Evolutionary conservation across 2,888 invertebrate species (phyloP), one percentile per base, ranked within the genome.

Genomic region (Parnassius glacialis): DNA sequence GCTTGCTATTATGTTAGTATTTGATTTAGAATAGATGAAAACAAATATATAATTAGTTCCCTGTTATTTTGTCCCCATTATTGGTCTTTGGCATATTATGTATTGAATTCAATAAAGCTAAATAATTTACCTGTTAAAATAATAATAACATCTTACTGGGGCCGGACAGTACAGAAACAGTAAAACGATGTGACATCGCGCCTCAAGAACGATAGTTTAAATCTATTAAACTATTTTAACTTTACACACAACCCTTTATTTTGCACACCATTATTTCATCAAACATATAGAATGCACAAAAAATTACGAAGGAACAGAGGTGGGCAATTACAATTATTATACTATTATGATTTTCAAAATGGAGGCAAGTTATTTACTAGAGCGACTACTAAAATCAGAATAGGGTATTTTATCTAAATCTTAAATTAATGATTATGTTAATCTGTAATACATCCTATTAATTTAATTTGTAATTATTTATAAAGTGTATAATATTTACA

Each of bases 191-290:
- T 72, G 67, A 76, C 69, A 74, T 75, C 74, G 77, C 80, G 81
- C 84, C 79, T 79, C 76, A 70, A 74, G 79, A 85, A 84, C 83
- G 82, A 84, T 79, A 75, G 75, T 83, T 84, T 84, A 87, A 75
- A 84, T 85, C 86, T 89, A 89, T 84, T 88, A 84, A 86, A 83
- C 84, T 90, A 90, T 86, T 85, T 88, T 89, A 89, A 88, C 82
- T 90, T 91, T 91, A 91, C 90, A 91, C 91, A 91, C 91, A 91
- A 91, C 91, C 91, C 85, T 91, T 90, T 88, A 87, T 84, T 90
- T 90, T 91, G 90, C 91, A 91, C 90, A 87, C 90, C 89, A 85
- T 89, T 85, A 83, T 76, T 79, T 77, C 78, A 79, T 80, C 79
- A 76, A 83, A 78, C 74, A 76, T 81, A 83, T 80, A 74, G 85